Evolutionary conservation across 2,797 vertebrate genomes (phyloP).

Genomic region (Ambastaia sidthimunki): DNA sequence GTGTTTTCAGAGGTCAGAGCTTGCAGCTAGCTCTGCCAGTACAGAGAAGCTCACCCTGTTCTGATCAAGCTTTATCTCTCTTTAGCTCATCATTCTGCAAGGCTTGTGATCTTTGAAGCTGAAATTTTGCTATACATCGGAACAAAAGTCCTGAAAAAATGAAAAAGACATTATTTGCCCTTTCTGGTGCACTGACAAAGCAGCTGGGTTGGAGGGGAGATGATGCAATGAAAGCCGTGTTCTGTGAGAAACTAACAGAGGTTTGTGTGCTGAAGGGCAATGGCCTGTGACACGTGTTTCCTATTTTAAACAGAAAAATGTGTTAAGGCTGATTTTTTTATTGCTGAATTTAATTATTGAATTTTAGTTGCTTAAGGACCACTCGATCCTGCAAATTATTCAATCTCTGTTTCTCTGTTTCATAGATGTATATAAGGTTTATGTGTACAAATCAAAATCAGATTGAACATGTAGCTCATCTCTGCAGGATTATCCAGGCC

Average conservation of each 20-base stretch:
- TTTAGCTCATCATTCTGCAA: background rate
- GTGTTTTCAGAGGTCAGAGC: slow-evolving; percentile 36
- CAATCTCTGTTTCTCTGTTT: background rate
- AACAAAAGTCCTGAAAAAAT: background rate
- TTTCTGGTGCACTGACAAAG: background rate
- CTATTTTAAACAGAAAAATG: slow-evolving; percentile 21
- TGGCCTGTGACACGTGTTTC: slow-evolving; percentile 20
- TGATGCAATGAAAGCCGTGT: slow-evolving; percentile 29
- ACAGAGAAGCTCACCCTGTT: background rate
- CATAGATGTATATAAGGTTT: slow-evolving; percentile 1
- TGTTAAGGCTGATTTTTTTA: background rate
- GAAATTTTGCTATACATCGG: slow-evolving; percentile 16
- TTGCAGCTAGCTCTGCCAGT: slow-evolving; percentile 7
- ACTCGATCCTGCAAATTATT: no score
- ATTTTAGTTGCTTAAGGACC: background rate
- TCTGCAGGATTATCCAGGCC: slow-evolving; percentile 5
- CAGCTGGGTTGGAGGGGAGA: background rate
- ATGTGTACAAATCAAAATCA: slow-evolving; percentile 34
- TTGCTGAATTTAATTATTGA: background rate
- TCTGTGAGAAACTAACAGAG: slow-evolving; percentile 42
- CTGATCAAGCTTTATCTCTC: slow-evolving; percentile 1
- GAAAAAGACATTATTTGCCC: background rate
- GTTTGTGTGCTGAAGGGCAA: slow-evolving; percentile 54
- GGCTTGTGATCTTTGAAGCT: slow-evolving; percentile 5
- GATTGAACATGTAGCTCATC: slow-evolving; percentile 28